These are phyloP conservation scores for Pheucticus melanocephalus DNA, from an alignment of 2,113 vertebrate species.

Conservation along the genomic window DNA sequence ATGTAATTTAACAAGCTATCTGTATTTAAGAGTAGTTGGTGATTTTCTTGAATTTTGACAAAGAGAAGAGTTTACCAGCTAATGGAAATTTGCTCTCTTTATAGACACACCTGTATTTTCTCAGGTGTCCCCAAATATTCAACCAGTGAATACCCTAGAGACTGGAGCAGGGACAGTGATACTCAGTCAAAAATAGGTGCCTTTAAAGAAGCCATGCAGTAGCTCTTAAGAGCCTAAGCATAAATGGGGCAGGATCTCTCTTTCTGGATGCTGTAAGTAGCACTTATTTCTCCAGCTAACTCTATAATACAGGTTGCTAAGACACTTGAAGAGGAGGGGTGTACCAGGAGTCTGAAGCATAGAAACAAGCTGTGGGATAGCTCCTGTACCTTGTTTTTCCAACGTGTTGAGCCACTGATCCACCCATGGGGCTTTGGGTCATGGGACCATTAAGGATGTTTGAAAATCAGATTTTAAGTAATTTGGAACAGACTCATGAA, in stretches of 20 bases:
- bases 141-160: background rate
- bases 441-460: background rate
- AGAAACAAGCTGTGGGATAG: background rate
- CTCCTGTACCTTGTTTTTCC: accelerated
- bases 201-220: background rate
- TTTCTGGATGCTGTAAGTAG: background rate
- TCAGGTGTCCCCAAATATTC: background rate
- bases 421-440: background rate
- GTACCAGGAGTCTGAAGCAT: background rate
- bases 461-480: background rate
- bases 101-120: background rate
- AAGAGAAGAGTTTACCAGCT: background rate
- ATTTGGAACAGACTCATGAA: background rate
- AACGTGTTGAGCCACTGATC: background rate
- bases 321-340: background rate
- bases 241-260: background rate
- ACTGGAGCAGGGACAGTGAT: background rate
- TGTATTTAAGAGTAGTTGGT: background rate
- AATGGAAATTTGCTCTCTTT: background rate
- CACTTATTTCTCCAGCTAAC: background rate
- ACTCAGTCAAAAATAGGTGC: background rate
- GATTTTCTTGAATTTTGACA: background rate
- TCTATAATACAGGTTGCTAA: background rate
- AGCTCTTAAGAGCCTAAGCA: background rate
- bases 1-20: conserved; percentile 59